A percentile compares a stretch with the other conserved stretches of the same genome.
Conservation (phyloP, 1,140 invertebrate species). For the Ganaspis sp. region DNA sequence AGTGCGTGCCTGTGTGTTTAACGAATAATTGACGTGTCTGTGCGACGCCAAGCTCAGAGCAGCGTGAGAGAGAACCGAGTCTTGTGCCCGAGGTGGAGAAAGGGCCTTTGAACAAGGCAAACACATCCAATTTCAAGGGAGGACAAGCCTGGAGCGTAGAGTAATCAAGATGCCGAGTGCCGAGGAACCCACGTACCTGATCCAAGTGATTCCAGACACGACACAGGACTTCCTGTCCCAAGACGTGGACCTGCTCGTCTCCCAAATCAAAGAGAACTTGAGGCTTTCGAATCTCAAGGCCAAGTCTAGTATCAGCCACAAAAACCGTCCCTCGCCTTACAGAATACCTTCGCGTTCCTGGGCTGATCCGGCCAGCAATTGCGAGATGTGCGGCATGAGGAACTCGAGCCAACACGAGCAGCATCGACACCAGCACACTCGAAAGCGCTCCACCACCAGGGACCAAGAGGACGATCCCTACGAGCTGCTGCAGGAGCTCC, state of each 20-base stretch:
- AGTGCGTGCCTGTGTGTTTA: not conserved
- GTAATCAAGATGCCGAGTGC: conserved; percentile 68
- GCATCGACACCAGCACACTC: conserved; percentile 54
- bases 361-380: conserved; percentile 65
- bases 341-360: conserved; percentile 77
- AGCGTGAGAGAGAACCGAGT: conserved; percentile 16
- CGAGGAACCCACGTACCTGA: conserved; percentile 71
- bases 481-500: conserved; percentile 80
- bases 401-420: conserved; percentile 50
- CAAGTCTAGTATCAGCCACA: conserved; percentile 67
- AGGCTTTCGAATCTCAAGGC: conserved; percentile 76
- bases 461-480: conserved; percentile 79
- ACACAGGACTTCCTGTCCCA: conserved; percentile 75
- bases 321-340: conserved; percentile 80
- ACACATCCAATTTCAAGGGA: conserved; percentile 32
- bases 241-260: conserved; percentile 82
- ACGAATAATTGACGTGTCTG: not conserved
- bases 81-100: conserved; percentile 12
- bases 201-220: conserved; percentile 71
- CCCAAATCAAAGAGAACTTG: conserved; percentile 83
- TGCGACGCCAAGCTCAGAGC: not conserved
- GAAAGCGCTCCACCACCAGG: conserved; percentile 54
- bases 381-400: conserved; percentile 67
- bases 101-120: conserved; percentile 26
- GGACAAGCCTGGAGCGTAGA: not conserved